A percentile compares a stretch with the other conserved stretches of the same genome.
phyloP scores from a whole-genome alignment of 2,797 vertebrate species.

The Dromococcyx pavoninus region DNA sequence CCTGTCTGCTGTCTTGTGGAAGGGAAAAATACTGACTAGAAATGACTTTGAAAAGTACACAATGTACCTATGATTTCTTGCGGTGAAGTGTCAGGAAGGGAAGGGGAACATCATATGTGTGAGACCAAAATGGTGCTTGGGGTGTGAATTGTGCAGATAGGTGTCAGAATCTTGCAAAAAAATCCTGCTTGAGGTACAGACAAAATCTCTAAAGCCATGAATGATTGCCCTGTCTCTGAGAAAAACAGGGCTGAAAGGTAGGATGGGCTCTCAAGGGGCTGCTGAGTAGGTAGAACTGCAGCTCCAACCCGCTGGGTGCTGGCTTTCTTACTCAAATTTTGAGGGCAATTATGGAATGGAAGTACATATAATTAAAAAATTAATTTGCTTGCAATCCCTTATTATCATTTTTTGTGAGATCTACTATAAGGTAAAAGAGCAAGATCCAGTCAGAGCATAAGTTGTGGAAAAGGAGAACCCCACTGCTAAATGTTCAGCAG shows the following conservation, averaged over 20 bases:
- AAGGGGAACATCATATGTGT: neutral
- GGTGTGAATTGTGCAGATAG: neutral
- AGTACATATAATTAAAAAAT: neutral
- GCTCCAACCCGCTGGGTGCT: fast-evolving
- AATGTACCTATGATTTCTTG: fast-evolving
- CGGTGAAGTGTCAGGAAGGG: neutral
- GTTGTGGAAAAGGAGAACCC: neutral
- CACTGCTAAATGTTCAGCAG: neutral
- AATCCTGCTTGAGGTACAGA: neutral
- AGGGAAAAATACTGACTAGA: neutral
- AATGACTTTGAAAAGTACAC: neutral
- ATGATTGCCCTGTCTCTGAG: neutral
- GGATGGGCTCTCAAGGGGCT: neutral
- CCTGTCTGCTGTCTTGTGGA: fast-evolving
- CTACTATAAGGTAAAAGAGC: neutral
- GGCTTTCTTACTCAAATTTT: neutral
- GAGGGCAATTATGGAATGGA: neutral
- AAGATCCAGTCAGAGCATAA: neutral
- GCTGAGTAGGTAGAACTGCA: neutral
- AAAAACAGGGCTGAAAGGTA: neutral
- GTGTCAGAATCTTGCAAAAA: neutral
- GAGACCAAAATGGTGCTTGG: neutral
- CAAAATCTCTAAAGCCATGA: neutral
- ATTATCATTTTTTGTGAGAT: neutral
- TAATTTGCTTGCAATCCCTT: neutral